Conservation (phyloP, 2,888 invertebrate genomes). For the Rhagonycha fulva region DNA sequence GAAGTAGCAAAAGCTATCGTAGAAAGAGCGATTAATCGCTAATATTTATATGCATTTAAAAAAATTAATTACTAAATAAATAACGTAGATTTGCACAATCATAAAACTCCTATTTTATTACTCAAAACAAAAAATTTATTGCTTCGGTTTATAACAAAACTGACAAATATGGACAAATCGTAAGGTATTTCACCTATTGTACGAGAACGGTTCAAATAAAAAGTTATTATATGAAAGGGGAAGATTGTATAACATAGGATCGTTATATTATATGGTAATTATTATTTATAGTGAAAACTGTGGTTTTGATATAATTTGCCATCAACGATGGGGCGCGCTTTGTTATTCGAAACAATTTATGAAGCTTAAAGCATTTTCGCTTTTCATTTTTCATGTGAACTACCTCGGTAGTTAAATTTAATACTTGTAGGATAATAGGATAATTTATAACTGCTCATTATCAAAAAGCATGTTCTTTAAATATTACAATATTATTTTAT, state of each 20-base stretch:
- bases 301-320: background rate
- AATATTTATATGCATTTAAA: background rate
- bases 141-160: background rate
- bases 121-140: background rate
- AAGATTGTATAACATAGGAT: background rate
- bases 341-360: background rate
- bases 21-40: conserved; percentile 9
- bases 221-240: background rate
- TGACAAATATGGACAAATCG: background rate
- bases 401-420: background rate
- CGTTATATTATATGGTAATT: background rate
- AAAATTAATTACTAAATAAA: background rate
- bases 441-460: conserved; percentile 1
- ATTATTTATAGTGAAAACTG: background rate
- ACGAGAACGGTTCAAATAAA: background rate
- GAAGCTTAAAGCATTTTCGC: background rate
- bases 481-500: conserved; percentile 10
- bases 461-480: conserved; percentile 1
- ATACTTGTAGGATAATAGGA: background rate
- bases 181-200: background rate
- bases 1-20: conserved; percentile 11
- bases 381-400: background rate
- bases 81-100: background rate
- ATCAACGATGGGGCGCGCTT: background rate
- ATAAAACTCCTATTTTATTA: background rate